Base-by-base conservation (phyloP, 2,888 invertebrate genomes). In the Cactoblastis cactorum region DNA sequence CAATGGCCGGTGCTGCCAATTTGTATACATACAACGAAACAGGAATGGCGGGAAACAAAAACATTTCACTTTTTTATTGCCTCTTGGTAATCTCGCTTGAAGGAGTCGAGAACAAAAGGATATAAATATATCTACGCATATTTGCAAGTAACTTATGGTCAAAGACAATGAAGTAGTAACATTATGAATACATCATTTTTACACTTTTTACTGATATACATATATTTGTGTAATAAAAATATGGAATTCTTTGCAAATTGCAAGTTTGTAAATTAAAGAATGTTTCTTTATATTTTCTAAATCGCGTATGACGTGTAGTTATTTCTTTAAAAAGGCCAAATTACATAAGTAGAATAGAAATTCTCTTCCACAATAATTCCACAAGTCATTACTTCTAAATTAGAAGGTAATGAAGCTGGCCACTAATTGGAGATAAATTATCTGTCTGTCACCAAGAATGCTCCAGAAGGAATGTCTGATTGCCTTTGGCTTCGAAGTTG, bases 391-490 rank as follows among this genome's bases (percentile, higher is more conserved):
- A 38, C 38, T 15, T 43, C 28, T 1, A 43, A 43, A 43, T 43
- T 17, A 28, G 28, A 43, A 14, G 17, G 15, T 43, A 43, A 28
- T 43, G 43, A 43, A 28, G 43, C 43, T 15, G 28, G 28, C 28
- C 22, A 22, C 46, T 46, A 46, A 35, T 46, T 35, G 46, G 34
- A 35, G 46, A 35, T 22, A 46, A 46, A 46, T 33, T 35, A 32
- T 28, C 24, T 32, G 18, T 39, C 38, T 49, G 41, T 49, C 41
- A 34, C 49, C 41, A 33, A 49, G 49, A 41, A 49, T 49, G 41
- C 17, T 14, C 22, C 33, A 6, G 11, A 41, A 39, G 49, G 49
- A 49, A 49, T 49, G 49, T 49, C 39, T 49, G 39, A 49, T 34
- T 41, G 41, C 49, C 49, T 19, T 19, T 19, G 32, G 41, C 33